Evolutionary conservation across 2,888 invertebrate species (phyloP).

Genomic region (Apodemia zela): DNA sequence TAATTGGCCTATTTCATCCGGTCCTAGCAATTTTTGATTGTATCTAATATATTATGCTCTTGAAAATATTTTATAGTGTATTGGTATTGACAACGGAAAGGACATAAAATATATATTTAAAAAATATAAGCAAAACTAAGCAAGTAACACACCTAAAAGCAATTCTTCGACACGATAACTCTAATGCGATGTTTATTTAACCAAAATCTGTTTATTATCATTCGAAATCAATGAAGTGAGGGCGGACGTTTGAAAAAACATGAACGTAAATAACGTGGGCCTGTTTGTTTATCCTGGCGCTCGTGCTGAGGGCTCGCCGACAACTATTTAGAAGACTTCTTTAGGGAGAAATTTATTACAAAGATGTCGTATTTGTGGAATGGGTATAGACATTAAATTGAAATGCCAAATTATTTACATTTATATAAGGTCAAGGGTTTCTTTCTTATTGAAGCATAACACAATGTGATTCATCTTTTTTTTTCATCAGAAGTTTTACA

Average conservation of each 20-base stretch:
- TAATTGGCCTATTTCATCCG: too few species aligned
- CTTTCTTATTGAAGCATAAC: too few species aligned
- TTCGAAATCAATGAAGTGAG: constrained; percentile 11
- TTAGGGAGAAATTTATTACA: not conserved
- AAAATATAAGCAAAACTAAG: too few species aligned
- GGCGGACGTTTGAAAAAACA: not conserved
- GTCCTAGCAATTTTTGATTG: too few species aligned
- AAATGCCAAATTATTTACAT: not conserved
- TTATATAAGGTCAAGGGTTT: too few species aligned
- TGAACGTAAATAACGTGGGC: constrained; percentile 6
- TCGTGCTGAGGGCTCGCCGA: constrained; percentile 1
- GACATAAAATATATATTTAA: too few species aligned
- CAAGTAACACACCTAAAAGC: not conserved
- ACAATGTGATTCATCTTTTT: too few species aligned
- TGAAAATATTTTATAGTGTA: too few species aligned
- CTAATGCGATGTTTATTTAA: not conserved
- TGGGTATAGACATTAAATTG: not conserved
- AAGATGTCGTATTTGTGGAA: not conserved
- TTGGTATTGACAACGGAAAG: too few species aligned
- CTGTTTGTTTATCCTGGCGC: constrained; percentile 15
- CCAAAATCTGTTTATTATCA: constrained; percentile 15
- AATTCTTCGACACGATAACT: not conserved
- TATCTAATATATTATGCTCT: too few species aligned
- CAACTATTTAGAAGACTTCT: constrained; percentile 11
- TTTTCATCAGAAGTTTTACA: too few species aligned